These are phyloP conservation scores for Thermophis baileyi DNA, from an alignment of 2,113 vertebrate species.

Conservation along the genomic window DNA sequence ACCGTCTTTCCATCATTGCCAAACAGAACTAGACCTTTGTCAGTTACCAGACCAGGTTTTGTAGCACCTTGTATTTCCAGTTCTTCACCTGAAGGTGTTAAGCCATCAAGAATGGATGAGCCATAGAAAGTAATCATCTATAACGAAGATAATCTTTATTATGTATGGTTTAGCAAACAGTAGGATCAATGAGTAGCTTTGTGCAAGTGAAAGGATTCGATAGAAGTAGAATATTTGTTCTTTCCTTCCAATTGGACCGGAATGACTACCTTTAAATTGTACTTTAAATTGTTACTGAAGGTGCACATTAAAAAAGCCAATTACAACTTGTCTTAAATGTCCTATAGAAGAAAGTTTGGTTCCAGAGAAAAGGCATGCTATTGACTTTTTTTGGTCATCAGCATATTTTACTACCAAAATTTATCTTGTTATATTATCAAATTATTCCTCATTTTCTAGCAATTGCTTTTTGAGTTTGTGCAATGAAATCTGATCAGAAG, in stretches of 20 bases:
- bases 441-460: background rate
- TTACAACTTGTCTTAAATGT: background rate
- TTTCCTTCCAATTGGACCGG: background rate
- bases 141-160: rapidly evolving
- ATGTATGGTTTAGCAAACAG: background rate
- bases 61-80: constrained; percentile 77
- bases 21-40: constrained; percentile 82
- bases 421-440: background rate
- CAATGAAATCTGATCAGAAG: background rate
- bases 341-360: background rate
- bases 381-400: background rate
- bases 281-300: background rate
- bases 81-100: constrained; percentile 74
- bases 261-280: background rate
- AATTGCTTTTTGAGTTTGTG: background rate
- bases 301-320: background rate
- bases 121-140: constrained; percentile 84
- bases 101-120: constrained; percentile 74
- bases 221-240: background rate
- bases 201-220: background rate
- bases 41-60: constrained; percentile 80
- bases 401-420: background rate
- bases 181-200: background rate
- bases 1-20: constrained; percentile 87
- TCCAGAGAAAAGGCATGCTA: background rate